A percentile compares a stretch with the other conserved stretches of the same genome.
These are phyloP conservation scores for Saccostrea echinata DNA, from an alignment of 1,140 invertebrate species.

Conservation along the genomic window DNA sequence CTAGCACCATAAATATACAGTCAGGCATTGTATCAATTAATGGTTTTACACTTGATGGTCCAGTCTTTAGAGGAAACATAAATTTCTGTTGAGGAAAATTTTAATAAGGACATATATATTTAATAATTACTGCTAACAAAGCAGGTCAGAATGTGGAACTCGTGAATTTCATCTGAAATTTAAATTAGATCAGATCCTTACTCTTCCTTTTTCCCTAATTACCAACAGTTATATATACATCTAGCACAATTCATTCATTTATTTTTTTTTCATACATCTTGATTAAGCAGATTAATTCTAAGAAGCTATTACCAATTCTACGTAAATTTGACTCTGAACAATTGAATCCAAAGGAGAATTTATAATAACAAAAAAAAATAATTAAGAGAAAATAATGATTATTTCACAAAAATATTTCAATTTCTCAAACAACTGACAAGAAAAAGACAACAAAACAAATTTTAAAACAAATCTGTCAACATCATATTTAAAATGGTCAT, in stretches of 20 bases:
- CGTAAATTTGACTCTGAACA: not conserved
- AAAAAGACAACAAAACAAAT: no score
- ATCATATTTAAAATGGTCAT: not conserved
- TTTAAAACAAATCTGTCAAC: not conserved
- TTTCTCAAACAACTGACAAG: no score
- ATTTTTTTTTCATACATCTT: not conserved
- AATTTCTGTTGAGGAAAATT: not conserved
- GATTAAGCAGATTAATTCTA: not conserved
- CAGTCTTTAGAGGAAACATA: no score
- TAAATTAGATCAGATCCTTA: not conserved
- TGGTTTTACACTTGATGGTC: no score
- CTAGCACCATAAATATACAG: not conserved
- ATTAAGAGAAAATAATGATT: not conserved
- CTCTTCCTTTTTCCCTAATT: not conserved
- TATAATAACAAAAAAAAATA: not conserved
- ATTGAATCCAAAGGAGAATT: not conserved
- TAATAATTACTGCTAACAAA: not conserved
- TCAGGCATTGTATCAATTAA: no score
- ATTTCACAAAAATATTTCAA: no score
- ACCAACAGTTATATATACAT: not conserved
- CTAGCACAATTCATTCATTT: not conserved
- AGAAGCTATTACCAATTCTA: not conserved
- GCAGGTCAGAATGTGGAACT: not conserved
- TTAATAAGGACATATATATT: not conserved
- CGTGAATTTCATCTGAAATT: not conserved